Percentiles rank a stretch among this genome's conserved stretches.
Evolutionary conservation across 2,113 vertebrate species (phyloP).

Genomic region (Ailurus styani): DNA sequence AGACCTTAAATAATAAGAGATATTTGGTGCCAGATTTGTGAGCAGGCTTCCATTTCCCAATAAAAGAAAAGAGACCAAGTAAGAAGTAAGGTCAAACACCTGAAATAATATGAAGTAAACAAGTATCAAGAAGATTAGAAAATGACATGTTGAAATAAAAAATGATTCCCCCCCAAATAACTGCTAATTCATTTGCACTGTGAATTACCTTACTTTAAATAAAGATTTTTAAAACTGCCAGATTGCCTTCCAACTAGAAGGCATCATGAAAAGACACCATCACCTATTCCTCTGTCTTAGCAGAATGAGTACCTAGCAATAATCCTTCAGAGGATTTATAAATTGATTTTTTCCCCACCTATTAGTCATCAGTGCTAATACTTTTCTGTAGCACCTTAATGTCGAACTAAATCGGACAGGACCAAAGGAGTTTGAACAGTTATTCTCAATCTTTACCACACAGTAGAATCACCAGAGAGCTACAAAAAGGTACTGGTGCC

Average conservation of each 20-base stretch:
- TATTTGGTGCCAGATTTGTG: constrained; percentile 52
- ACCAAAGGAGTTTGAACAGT: neutral
- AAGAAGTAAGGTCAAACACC: constrained; percentile 75
- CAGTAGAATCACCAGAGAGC: neutral
- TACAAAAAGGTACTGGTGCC: neutral
- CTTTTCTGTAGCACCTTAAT: neutral
- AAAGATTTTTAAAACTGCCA: constrained; percentile 41
- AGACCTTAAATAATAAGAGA: constrained; percentile 36
- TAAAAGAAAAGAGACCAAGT: constrained; percentile 51
- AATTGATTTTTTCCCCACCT: constrained; percentile 13
- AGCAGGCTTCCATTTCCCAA: constrained; percentile 53
- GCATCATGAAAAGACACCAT: constrained; percentile 39
- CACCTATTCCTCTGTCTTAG: constrained; percentile 32
- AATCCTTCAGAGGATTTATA: constrained; percentile 18
- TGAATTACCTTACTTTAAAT: constrained; percentile 59
- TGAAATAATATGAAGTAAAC: constrained; percentile 74
- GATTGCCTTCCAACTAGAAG: constrained; percentile 43
- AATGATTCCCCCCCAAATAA: neutral
- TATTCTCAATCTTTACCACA: neutral
- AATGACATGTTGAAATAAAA: constrained; percentile 64
- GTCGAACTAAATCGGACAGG: constrained; percentile 32
- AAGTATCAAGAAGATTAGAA: constrained; percentile 71
- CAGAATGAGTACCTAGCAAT: constrained; percentile 7
- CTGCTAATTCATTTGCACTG: constrained; percentile 46
- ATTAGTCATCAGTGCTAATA: constrained; percentile 43